Evolutionary conservation across 2,888 invertebrate species (phyloP).

Genomic region (Tiliacea citrago): DNA sequence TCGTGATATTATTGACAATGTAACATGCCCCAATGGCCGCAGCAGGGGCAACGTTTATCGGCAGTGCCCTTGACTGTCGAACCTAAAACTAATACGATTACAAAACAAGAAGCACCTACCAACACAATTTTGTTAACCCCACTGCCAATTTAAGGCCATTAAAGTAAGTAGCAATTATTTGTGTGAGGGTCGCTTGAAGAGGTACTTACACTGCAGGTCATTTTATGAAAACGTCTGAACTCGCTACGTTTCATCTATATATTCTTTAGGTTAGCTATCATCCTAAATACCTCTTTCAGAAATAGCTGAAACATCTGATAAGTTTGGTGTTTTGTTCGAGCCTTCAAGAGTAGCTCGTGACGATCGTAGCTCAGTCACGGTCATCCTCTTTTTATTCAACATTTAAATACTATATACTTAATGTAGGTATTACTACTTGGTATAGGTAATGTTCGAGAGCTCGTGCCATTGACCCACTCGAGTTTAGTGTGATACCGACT

Average conservation of each 20-base stretch:
- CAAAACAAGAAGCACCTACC: background rate
- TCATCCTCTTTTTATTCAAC: slow-evolving; percentile 39
- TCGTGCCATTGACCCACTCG: slow-evolving; percentile 66
- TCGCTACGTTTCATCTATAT: background rate
- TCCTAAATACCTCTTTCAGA: background rate
- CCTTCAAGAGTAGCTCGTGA: slow-evolving; percentile 1
- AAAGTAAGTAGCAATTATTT: slow-evolving; percentile 9
- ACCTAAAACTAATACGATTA: slow-evolving; percentile 8
- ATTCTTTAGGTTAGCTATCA: background rate
- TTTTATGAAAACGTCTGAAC: slow-evolving; percentile 15
- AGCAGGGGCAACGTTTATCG: slow-evolving; percentile 3
- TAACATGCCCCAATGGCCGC: too few species aligned
- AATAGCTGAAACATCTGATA: slow-evolving; percentile 6
- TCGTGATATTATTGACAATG: too few species aligned
- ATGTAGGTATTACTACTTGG: background rate
- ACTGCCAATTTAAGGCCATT: slow-evolving; percentile 33
- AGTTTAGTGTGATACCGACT: slow-evolving; percentile 48
- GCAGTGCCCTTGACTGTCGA: slow-evolving; percentile 12
- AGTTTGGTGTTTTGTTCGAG: slow-evolving; percentile 6
- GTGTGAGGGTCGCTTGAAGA: slow-evolving; percentile 15
- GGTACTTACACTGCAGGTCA: background rate
- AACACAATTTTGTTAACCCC: slow-evolving; percentile 17
- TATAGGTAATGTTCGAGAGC: slow-evolving; percentile 25
- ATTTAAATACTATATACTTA: slow-evolving; percentile 17
- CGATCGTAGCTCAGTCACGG: slow-evolving; percentile 25